These are phyloP conservation scores for Halocaridina rubra DNA, from an alignment of 2,888 invertebrate species.

Conservation along the genomic window DNA sequence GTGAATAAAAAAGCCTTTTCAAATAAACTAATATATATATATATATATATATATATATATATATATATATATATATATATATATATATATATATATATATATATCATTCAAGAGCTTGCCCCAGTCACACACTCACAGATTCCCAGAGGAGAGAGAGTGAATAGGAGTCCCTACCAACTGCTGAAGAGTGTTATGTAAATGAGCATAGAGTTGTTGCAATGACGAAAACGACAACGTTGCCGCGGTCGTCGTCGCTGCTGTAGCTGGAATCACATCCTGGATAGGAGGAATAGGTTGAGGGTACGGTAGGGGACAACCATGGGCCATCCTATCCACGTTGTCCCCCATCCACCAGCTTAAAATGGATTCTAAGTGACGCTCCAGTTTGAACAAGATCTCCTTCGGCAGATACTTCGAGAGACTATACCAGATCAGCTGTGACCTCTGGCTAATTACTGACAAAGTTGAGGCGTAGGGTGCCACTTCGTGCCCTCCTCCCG, in stretches of 20 bases:
- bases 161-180: not conserved
- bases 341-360: not conserved
- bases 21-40: too few relatives aligned
- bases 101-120: too few relatives aligned
- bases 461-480: not conserved
- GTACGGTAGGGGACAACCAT: too few relatives aligned
- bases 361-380: not conserved
- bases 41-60: too few relatives aligned
- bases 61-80: too few relatives aligned
- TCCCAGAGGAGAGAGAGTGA: not conserved
- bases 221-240: not conserved
- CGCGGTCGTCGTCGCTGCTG: too few relatives aligned
- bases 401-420: not conserved
- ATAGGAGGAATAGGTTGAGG: not conserved
- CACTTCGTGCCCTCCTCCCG: too few relatives aligned
- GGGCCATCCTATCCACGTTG: not conserved
- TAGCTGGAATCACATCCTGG: too few relatives aligned
- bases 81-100: too few relatives aligned
- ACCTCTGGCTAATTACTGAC: not conserved
- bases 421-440: not conserved
- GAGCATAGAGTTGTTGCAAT: constrained; percentile 16
- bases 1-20: too few relatives aligned
- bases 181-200: not conserved
- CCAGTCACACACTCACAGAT: too few relatives aligned
- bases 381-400: not conserved